Percentiles rank a stretch among this genome's conserved stretches.
phyloP scores from a whole-genome alignment of 2,888 invertebrate genomes.

The Elysia crispata region DNA sequence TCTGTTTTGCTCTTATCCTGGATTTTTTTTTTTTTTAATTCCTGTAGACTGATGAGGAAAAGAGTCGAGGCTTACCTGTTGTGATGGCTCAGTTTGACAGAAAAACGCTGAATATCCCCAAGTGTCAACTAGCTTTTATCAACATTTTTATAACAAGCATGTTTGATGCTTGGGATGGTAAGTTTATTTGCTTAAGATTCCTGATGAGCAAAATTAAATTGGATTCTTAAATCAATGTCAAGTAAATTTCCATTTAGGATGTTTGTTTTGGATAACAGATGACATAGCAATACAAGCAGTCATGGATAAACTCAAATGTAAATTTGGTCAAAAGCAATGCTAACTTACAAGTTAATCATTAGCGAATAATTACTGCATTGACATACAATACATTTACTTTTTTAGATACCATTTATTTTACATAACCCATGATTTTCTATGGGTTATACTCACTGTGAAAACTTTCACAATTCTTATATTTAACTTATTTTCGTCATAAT shows the following conservation, averaged over 20 bases:
- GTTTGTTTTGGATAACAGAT: background rate
- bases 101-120: constrained; percentile 94
- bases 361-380: no score
- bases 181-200: constrained; percentile 55
- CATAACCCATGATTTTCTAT: no score
- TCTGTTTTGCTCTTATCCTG: no score
- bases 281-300: background rate
- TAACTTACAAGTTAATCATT: no score
- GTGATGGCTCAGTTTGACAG: constrained; percentile 99
- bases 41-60: constrained; percentile 94
- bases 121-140: constrained; percentile 97
- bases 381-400: no score
- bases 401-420: no score
- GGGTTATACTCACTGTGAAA: no score
- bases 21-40: constrained; percentile 17
- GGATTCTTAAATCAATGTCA: background rate
- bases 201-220: no score
- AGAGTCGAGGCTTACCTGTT: constrained; percentile 90
- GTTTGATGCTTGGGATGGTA: constrained; percentile 97
- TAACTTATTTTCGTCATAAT: no score
- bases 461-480: no score
- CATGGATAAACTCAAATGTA: background rate
- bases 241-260: background rate
- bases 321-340: no score
- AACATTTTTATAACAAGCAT: constrained; percentile 98